Evolutionary conservation across 1,140 invertebrate genomes (phyloP), one percentile per base, ranked within the genome.

Genomic region (Paralvinella palmiformis): DNA sequence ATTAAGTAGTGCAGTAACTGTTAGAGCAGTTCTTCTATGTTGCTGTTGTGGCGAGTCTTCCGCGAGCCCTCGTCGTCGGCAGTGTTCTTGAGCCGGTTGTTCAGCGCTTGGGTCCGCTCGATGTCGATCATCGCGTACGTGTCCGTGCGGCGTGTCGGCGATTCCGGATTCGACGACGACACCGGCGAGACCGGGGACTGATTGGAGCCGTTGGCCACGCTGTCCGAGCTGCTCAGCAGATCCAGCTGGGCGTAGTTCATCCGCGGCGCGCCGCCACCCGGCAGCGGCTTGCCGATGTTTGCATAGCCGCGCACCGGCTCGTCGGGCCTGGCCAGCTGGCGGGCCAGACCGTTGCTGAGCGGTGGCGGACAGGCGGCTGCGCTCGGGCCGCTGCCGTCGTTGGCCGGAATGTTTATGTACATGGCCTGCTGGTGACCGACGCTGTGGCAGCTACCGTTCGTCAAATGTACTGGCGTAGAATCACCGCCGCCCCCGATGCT

Each of bases 31-130:
- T 63, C 53, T 17, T 65, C 63, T 17, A 65, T 60, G 63, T 65
- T 65, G 32, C 63, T 65, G 57, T 65, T 65, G 57, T 65, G 63
- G 29, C 63, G 57, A 1, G 63, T 65, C 29, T 65, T 65, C 13
- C 63, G 29, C 29, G 44, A 50, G 13, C 63, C 63, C 33, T 65
- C 63, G 45, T 65, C 63, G 44, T 60, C 45, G 6, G 37, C 33
- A 10, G 24, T 44, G 3, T 36, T 60, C 17, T 32, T 32, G 13
- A 33, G 29, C 0, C 32, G 24, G n/a, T n/a, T n/a, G 44, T 45
- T 63, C n/a, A 66, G n/a, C 17, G 64, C 64, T 6, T 35, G 29
- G 10, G 64, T 66, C 20, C 53, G 32, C 17, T 55, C 50, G 27
- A 66, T 41, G 53, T 66, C 64, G 32, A 66, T 66, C 50, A 45